Evolutionary conservation across 2,113 vertebrate species (phyloP).

Genomic region (Theristicus caerulescens): DNA sequence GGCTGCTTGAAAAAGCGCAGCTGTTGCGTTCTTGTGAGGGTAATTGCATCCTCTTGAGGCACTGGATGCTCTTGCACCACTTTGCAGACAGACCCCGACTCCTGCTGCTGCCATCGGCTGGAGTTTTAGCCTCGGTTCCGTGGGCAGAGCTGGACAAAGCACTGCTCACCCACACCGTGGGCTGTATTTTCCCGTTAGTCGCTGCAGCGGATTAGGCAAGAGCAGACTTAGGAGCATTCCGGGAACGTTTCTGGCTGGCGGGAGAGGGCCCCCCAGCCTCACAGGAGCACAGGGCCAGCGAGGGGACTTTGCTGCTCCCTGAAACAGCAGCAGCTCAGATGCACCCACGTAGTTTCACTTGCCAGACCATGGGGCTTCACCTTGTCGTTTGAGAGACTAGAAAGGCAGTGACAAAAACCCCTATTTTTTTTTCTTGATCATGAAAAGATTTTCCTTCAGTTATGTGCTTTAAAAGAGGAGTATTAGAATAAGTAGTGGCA

Average conservation of each 20-base stretch:
- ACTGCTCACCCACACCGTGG: not conserved
- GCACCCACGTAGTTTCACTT: not conserved
- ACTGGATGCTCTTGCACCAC: not conserved
- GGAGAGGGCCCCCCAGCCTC: not conserved
- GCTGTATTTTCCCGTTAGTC: not conserved
- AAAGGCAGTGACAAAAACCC: not conserved
- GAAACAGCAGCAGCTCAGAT: not conserved
- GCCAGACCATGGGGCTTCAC: not conserved
- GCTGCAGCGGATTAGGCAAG: not conserved
- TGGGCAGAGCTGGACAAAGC: not conserved
- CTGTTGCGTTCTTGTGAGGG: fast-evolving
- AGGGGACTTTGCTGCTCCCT: not conserved
- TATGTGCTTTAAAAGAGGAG: not conserved
- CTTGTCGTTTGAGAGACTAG: not conserved
- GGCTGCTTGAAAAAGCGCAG: not conserved
- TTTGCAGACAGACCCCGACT: not conserved
- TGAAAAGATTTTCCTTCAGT: not conserved
- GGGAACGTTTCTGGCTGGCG: not conserved
- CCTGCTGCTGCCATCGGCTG: not conserved
- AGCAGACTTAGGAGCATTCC: not conserved
- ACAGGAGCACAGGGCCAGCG: fast-evolving
- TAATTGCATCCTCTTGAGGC: not conserved
- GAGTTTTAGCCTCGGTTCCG: not conserved
- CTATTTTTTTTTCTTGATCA: not conserved
- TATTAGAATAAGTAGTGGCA: not conserved